Conservation (phyloP, 2,113 vertebrate species). For the Aptenodytes forsteri region DNA sequence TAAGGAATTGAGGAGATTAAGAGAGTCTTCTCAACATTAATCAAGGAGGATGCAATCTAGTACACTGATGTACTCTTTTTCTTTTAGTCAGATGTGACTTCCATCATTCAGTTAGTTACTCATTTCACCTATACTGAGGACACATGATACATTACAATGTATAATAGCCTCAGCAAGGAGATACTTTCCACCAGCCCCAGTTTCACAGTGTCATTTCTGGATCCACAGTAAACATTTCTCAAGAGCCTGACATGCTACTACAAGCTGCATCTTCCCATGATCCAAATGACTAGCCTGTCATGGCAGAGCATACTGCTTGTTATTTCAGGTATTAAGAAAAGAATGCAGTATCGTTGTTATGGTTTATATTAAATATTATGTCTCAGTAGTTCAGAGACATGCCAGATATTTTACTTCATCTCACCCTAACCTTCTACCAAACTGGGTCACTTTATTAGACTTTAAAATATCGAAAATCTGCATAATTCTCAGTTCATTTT, state of each 20-base stretch:
- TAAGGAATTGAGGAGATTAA: background rate
- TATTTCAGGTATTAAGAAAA: background rate
- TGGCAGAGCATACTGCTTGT: background rate
- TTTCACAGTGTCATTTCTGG: background rate
- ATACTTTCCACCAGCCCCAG: background rate
- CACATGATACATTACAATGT: background rate
- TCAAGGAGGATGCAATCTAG: background rate
- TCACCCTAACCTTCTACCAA: background rate
- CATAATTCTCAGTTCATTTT: background rate
- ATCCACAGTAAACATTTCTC: background rate
- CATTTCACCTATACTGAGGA: background rate
- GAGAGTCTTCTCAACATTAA: background rate
- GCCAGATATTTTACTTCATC: background rate
- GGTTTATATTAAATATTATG: background rate
- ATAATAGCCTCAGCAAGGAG: background rate
- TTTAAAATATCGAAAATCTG: background rate
- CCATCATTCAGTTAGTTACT: background rate
- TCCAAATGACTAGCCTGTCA: background rate
- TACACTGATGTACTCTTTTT: background rate
- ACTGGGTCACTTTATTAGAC: background rate
- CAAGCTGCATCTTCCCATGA: background rate
- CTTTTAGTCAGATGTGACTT: background rate
- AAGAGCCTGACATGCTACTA: background rate
- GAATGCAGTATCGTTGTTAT: background rate
- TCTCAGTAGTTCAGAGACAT: background rate